Conservation (phyloP, 2,888 invertebrate genomes). For the Teinopalpus imperialis region DNA sequence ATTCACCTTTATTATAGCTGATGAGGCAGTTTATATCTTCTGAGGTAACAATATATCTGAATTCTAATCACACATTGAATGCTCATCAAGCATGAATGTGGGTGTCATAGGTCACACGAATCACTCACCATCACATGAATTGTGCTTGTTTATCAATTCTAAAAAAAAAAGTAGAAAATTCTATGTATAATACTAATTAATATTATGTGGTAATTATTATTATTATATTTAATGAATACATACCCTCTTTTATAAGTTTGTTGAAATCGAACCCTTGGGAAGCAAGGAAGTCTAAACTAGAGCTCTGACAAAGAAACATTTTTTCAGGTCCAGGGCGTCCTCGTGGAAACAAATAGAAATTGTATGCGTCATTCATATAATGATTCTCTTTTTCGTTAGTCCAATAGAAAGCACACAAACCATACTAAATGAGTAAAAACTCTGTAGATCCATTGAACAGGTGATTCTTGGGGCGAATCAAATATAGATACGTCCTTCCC, state of each 20-base stretch:
- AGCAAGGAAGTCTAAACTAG: conserved; percentile 89
- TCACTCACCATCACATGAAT: no score
- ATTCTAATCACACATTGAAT: no score
- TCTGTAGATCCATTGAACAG: conserved; percentile 82
- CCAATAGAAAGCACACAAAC: conserved; percentile 84
- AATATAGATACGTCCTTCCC: conserved; percentile 83
- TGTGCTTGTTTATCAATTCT: no score
- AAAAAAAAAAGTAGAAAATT: no score
- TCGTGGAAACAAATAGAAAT: conserved; percentile 87
- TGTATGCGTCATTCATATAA: conserved; percentile 86
- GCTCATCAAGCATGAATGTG: no score
- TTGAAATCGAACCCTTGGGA: conserved; percentile 93
- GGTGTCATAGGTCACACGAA: no score
- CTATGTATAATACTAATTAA: no score
- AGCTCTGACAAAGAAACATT: conserved; percentile 90
- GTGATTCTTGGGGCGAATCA: conserved; percentile 86
- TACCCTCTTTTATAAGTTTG: conserved; percentile 89
- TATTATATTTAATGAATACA: conserved; percentile 1
- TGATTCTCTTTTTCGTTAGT: conserved; percentile 66
- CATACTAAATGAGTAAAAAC: conserved; percentile 87
- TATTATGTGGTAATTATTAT: no score
- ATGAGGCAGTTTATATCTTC: no score
- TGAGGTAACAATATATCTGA: no score
- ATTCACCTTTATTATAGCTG: no score
- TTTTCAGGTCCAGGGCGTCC: conserved; percentile 84